Evolutionary conservation across 2,888 invertebrate species (phyloP).

Genomic region (Strigamia transsilvanica): DNA sequence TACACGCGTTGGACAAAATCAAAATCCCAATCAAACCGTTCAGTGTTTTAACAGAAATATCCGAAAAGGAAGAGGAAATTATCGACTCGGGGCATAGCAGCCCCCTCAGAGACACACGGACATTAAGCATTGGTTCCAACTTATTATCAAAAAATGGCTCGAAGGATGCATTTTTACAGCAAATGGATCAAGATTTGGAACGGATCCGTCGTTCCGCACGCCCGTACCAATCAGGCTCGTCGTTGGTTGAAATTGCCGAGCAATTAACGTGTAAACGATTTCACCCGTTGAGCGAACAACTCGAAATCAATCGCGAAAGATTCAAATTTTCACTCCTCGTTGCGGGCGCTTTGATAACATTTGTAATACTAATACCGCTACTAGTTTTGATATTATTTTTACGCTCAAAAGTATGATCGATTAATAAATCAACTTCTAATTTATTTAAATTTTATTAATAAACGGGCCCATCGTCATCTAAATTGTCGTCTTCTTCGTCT

Average conservation of each 20-base stretch:
- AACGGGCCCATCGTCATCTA: slow-evolving; percentile 57
- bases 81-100: neutral
- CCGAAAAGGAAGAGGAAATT: slow-evolving; percentile 48
- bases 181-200: slow-evolving; percentile 52
- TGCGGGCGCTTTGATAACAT: neutral
- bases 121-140: slow-evolving; percentile 34
- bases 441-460: slow-evolving; percentile 51
- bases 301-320: neutral
- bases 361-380: neutral
- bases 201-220: slow-evolving; percentile 28
- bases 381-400: slow-evolving; percentile 10
- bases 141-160: neutral
- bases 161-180: slow-evolving; percentile 5
- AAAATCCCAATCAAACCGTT: slow-evolving; percentile 61
- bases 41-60: slow-evolving; percentile 50
- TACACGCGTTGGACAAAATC: slow-evolving; percentile 61
- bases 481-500: slow-evolving; percentile 58
- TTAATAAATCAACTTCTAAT: neutral
- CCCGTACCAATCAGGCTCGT: neutral
- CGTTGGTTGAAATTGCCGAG: slow-evolving; percentile 40
- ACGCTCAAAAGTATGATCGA: neutral
- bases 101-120: neutral
- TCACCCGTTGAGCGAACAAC: slow-evolving; percentile 29
- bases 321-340: neutral
- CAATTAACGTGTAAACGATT: slow-evolving; percentile 51